Conservation (phyloP, 2,888 invertebrate genomes). For the Heliconius erato region DNA sequence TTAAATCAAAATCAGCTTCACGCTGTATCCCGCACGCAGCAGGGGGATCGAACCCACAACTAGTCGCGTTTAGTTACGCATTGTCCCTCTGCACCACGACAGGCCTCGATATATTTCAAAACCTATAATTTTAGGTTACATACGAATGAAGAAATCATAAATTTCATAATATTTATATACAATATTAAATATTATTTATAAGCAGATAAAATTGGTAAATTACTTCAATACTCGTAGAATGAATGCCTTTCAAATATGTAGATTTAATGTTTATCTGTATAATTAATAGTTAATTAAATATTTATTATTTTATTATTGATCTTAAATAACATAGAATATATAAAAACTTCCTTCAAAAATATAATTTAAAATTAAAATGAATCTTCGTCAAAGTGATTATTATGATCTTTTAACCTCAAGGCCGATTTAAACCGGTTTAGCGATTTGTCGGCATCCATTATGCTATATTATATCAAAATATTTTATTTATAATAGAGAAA, state of each 20-base stretch:
- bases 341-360: background rate
- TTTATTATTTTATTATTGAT: background rate
- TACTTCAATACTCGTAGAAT: no score
- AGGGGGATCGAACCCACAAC: no score
- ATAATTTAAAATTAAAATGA: conserved; percentile 29
- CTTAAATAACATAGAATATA: background rate
- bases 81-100: no score
- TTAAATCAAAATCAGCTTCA: no score
- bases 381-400: conserved; percentile 6
- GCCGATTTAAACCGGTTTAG: conserved; percentile 37
- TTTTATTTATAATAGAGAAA: background rate
- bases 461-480: conserved; percentile 12
- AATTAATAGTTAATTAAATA: background rate
- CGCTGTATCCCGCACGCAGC: no score
- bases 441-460: conserved; percentile 38
- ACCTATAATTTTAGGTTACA: no score
- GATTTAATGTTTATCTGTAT: background rate
- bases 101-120: no score
- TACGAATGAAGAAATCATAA: no score
- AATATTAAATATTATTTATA: no score
- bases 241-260: background rate
- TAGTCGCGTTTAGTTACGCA: no score
- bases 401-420: conserved; percentile 37
- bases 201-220: no score
- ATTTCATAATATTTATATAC: no score